Evolutionary conservation across 53 echinoderm and acorn worm genomes (phyloP).

Genomic region (Luidia sarsii): DNA sequence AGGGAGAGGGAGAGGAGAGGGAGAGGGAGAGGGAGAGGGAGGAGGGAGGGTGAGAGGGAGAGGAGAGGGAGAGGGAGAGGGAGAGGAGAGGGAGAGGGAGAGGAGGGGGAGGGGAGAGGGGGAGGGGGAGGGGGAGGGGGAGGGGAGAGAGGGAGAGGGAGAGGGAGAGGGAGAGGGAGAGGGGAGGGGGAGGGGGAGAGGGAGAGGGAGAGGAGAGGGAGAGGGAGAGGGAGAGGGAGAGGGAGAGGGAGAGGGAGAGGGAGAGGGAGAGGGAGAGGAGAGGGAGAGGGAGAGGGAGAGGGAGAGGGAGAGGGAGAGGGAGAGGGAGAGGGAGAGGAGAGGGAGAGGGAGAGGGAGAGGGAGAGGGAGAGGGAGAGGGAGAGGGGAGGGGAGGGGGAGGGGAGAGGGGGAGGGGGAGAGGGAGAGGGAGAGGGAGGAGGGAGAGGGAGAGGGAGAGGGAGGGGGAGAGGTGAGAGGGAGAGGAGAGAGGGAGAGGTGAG

Average conservation of each 20-base stretch:
- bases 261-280: background rate
- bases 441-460: too few species aligned
- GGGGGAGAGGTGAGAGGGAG: too few species aligned
- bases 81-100: background rate
- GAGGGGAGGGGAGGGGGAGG: too few species aligned
- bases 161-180: background rate
- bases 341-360: background rate
- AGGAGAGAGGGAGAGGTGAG: too few species aligned
- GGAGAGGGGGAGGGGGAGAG: too few species aligned
- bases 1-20: background rate
- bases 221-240: background rate
- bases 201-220: background rate
- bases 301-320: background rate
- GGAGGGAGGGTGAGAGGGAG: background rate
- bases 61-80: background rate
- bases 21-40: background rate
- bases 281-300: background rate
- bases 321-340: background rate
- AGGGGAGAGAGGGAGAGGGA: background rate
- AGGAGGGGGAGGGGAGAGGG: background rate
- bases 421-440: too few species aligned
- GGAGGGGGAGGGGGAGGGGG: background rate
- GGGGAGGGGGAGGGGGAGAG: background rate
- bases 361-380: too few species aligned
- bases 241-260: background rate